These are phyloP conservation scores for Harpagifer antarcticus DNA, from an alignment of 2,797 vertebrate genomes.

Conservation along the genomic window DNA sequence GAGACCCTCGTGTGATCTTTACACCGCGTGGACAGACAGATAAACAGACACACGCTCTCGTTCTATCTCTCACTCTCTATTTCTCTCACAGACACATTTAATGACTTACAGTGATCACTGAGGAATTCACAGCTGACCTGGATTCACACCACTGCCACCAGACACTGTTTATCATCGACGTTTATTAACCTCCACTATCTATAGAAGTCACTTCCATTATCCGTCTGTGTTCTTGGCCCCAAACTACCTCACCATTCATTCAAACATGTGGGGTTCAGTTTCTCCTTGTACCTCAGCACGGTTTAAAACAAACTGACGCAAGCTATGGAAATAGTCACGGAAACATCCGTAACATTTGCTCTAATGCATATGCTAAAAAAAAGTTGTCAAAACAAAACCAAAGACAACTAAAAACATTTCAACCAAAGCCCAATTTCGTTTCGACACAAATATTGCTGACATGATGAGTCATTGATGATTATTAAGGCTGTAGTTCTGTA, in stretches of 20 bases:
- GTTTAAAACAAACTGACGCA: not conserved
- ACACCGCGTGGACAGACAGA: not conserved
- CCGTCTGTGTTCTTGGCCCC: constrained; percentile 1
- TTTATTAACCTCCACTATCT: constrained; percentile 31
- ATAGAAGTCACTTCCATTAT: constrained; percentile 22
- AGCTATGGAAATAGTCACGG: no score
- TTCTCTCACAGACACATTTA: not conserved
- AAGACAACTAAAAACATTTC: no score
- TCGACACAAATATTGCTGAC: no score
- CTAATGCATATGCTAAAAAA: no score
- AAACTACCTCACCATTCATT: not conserved
- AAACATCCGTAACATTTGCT: no score
- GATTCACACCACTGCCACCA: constrained; percentile 26
- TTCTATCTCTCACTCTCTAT: not conserved
- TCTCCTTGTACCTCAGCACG: not conserved
- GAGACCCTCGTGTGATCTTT: not conserved
- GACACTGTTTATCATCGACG: constrained; percentile 27
- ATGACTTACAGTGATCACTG: constrained; percentile 17
- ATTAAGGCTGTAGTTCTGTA: no score
- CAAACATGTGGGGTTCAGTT: not conserved
- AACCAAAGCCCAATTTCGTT: no score
- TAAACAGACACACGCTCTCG: constrained; percentile 4
- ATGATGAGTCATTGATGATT: no score
- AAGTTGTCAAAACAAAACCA: no score
- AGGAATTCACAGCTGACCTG: constrained; percentile 39